Base-by-base conservation (phyloP, 1,140 invertebrate species). In the Zaprionus kolodkinae region DNA sequence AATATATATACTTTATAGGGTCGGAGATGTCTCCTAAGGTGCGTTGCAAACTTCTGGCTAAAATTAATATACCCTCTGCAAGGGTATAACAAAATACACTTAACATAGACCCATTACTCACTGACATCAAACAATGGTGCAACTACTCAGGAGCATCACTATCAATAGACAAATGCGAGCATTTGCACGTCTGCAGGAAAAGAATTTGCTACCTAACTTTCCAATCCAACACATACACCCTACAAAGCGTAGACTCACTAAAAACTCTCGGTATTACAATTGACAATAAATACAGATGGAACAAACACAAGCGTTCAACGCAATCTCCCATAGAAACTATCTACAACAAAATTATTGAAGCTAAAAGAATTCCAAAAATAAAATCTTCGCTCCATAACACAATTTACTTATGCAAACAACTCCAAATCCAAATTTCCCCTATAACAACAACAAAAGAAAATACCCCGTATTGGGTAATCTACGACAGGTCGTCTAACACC, bases 181-280 rank as follows among this genome's bases (percentile, higher is more conserved):
- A 56, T 56, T 35, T 35, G 30, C 54, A 35, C 54, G 15, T 36
- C 25, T 56, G 54, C 54, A 56, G 54, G 10, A 56, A 56, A 36
- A 33, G 13, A 33, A 56, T 13, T 56, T 56, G 54, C 33, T n/a
- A 56, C 27, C 54, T 33, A 35, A 56, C 25, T 36, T 15, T 35
- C 27, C 13, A 56, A 36, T 38, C 33, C 17, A 57, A 57, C 33
- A 57, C 12, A n/a, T 57, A 15, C n/a, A 36, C n/a, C 55, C 7
- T 38, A 36, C n/a, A 33, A 57, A 57, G n/a, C 17, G 55, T 57
- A 36, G 55, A 57, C 55, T 15, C 27, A 15, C 13, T 57, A 13
- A 57, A 57, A 57, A 56, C 9, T 38, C 55, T 57, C 55, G 55
- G 55, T 35, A 33, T 57, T 15, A 57, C 55, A 57, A 35, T 54